Evolutionary conservation across 2,888 invertebrate genomes (phyloP).

Genomic region (Epirrhoe alternata): DNA sequence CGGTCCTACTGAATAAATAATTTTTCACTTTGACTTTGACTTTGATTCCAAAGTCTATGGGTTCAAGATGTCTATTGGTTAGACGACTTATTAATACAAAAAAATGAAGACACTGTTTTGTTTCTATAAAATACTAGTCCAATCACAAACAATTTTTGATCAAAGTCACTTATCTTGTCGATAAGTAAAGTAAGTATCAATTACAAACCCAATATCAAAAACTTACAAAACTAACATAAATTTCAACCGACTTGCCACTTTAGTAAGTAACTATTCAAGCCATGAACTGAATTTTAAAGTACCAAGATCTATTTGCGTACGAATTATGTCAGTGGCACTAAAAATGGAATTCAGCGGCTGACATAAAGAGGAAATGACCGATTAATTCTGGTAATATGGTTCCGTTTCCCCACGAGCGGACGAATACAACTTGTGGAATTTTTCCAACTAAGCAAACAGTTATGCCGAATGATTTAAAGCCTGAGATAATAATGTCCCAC

Average conservation of each 20-base stretch:
- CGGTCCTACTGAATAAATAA: too few species aligned
- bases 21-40: too few species aligned
- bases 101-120: too few species aligned
- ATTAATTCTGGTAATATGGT: constrained; percentile 38
- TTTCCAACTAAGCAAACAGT: constrained; percentile 40
- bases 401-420: constrained; percentile 36
- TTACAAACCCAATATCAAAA: neutral
- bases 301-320: constrained; percentile 26
- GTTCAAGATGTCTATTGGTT: too few species aligned
- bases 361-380: constrained; percentile 41
- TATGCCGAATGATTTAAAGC: constrained; percentile 47
- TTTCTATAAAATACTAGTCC: too few species aligned
- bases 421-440: constrained; percentile 43
- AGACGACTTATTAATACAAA: too few species aligned
- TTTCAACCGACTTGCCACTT: neutral
- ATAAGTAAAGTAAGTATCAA: too few species aligned
- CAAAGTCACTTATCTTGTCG: too few species aligned
- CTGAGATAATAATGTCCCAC: constrained; percentile 45
- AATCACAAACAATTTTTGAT: too few species aligned
- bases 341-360: constrained; percentile 37
- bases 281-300: constrained; percentile 13
- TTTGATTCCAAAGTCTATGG: too few species aligned
- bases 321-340: constrained; percentile 36
- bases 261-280: constrained; percentile 2
- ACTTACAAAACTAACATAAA: neutral